Base-by-base conservation (phyloP, 2,888 invertebrate genomes). In the Folsomia manolachei region DNA sequence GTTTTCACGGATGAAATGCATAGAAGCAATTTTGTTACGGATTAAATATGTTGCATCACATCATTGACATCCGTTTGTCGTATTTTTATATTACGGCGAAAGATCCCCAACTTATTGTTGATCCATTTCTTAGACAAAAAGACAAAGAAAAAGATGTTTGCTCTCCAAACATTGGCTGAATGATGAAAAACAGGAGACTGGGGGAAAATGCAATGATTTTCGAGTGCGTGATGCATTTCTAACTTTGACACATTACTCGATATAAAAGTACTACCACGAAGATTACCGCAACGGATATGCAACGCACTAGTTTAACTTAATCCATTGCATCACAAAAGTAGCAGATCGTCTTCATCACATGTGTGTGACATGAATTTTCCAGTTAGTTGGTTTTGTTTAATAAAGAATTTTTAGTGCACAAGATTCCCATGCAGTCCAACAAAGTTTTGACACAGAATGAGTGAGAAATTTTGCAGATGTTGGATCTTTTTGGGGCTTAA, bases 311-410 rank as follows among this genome's bases (percentile, higher is more conserved):
- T n/a, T 60, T 4, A 39, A 39, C 39, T 39, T 39, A 39, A 39
- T 39, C 4, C 21, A 4, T 56, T 56, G 56, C 19, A 51, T 51
- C 51, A 51, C 18, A 51, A 51, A 51, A n/a, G 39, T 39, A 14
- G 4, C 39, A 14, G 4, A 14, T 39, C 39, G 7, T 39, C 4
- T 39, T 39, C 4, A 39, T n/a, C 9, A 23, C 25, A 24, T 62
- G 14, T 62, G 25, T 62, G 63, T 63, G 63, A 63, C 63, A 63
- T 27, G 27, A 1, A 63, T 25, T 63, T 63, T 63, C 63, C 63
- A 63, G 63, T 27, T 7, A n/a, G 27, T 27, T 63, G 63, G 11
- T 63, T 62, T 23, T 62, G 62, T 2, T n/a, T n/a, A n/a, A n/a
- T n/a, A n/a, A 25, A 62, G 19, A 27, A 4, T 63, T 63, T 63